Evolutionary conservation across 2,888 invertebrate genomes (phyloP).

Genomic region (Erebia palarica): DNA sequence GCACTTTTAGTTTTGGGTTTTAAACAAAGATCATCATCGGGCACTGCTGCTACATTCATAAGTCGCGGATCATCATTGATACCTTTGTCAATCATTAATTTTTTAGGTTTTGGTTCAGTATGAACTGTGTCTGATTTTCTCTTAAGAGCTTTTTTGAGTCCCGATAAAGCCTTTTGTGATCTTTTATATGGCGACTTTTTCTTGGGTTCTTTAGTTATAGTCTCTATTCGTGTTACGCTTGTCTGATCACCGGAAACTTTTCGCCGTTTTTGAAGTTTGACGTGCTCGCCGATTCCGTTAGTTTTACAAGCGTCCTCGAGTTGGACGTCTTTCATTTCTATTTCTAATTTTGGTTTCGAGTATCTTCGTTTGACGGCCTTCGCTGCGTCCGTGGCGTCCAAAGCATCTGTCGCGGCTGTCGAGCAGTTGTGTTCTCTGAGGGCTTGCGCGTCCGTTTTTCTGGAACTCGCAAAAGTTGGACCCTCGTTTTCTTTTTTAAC

Average conservation of each 20-base stretch:
- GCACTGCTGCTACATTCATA: constrained; percentile 52
- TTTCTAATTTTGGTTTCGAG: constrained; percentile 75
- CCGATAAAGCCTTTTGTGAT: constrained; percentile 56
- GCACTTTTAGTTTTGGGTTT: constrained; percentile 77
- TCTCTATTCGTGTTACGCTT: constrained; percentile 57
- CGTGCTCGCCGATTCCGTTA: constrained; percentile 79
- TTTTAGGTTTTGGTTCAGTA: constrained; percentile 59
- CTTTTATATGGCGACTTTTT: constrained; percentile 59
- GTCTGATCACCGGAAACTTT: constrained; percentile 75
- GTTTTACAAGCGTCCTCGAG: constrained; percentile 73
- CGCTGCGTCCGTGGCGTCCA: constrained; percentile 54
- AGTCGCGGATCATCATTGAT: constrained; percentile 61
- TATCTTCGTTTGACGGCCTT: constrained; percentile 72
- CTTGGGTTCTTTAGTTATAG: constrained; percentile 62
- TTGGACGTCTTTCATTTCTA: constrained; percentile 76
- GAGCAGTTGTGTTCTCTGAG: constrained; percentile 70
- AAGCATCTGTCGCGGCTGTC: constrained; percentile 52
- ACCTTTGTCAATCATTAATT: constrained; percentile 55
- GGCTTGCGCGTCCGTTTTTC: constrained; percentile 73
- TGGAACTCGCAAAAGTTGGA: constrained; percentile 61
- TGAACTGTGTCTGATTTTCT: constrained; percentile 64
- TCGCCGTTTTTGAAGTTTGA: constrained; percentile 78
- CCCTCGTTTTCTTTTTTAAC: constrained; percentile 78
- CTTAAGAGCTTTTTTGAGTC: constrained; percentile 71
- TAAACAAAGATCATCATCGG: constrained; percentile 50